Conservation (phyloP, 2,888 invertebrate species). For the Ganaspis brasiliensis region DNA sequence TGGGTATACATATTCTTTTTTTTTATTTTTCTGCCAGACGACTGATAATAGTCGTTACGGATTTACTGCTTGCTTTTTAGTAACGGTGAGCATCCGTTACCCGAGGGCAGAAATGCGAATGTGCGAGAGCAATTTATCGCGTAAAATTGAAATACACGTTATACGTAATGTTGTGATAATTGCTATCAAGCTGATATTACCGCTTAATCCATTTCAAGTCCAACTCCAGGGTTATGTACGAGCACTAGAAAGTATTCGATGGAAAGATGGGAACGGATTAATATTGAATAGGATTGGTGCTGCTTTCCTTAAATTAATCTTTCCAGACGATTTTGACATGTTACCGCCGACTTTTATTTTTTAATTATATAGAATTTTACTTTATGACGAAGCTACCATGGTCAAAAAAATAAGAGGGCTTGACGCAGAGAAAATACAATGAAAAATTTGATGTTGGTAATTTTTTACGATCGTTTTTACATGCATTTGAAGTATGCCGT, state of each 20-base stretch:
- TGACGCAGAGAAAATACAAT: no score
- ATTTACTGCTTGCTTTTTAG: constrained; percentile 22
- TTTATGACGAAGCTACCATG: no score
- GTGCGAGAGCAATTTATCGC: constrained; percentile 36
- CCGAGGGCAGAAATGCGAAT: constrained; percentile 34
- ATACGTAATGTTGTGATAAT: constrained; percentile 20
- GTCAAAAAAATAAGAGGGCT: no score
- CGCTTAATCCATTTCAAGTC: neutral
- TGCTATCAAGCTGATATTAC: constrained; percentile 8
- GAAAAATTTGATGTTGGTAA: no score
- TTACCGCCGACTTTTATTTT: no score
- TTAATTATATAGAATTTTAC: no score
- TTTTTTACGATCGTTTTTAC: no score
- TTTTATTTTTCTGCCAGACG: neutral
- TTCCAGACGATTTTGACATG: no score
- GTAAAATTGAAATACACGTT: constrained; percentile 38
- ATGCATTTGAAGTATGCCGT: no score
- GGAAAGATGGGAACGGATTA: neutral
- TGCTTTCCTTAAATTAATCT: no score
- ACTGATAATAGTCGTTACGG: constrained; percentile 24
- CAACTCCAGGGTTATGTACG: neutral
- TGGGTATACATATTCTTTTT: constrained; percentile 6
- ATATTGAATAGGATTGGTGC: no score
- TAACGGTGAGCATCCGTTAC: constrained; percentile 41
- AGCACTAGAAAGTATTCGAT: neutral